Percentiles rank a stretch among this genome's conserved stretches.
Conservation (phyloP, 1,140 invertebrate genomes). For the Stratiolaelaps scimitus region DNA sequence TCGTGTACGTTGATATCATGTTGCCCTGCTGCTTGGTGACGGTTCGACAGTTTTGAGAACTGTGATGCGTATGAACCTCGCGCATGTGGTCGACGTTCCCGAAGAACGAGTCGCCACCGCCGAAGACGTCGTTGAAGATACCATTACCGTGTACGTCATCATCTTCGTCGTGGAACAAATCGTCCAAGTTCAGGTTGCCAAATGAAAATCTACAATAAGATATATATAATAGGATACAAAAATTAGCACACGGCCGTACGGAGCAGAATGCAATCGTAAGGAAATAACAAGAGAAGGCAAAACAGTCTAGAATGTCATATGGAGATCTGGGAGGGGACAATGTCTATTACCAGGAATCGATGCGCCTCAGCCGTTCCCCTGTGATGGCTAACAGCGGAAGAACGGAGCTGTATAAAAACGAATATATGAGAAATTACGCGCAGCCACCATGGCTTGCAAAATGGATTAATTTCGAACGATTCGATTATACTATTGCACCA, state of each 20-base stretch:
- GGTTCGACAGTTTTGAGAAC: slow-evolving; percentile 33
- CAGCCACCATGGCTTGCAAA: too few species aligned
- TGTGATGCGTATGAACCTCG: background rate
- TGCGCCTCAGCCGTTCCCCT: too few species aligned
- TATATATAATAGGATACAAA: slow-evolving; percentile 9
- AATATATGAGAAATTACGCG: too few species aligned
- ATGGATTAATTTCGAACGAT: too few species aligned
- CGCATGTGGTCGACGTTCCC: slow-evolving; percentile 31
- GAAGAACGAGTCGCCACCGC: slow-evolving; percentile 36
- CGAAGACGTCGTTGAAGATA: slow-evolving; percentile 30
- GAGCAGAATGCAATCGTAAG: background rate
- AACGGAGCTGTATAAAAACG: too few species aligned
- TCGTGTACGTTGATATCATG: slow-evolving; percentile 43
- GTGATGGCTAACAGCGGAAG: too few species aligned
- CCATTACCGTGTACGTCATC: slow-evolving; percentile 30
- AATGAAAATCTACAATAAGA: background rate
- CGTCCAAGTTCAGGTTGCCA: slow-evolving; percentile 36
- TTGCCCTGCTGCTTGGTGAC: slow-evolving; percentile 43
- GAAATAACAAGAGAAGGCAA: background rate
- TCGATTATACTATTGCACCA: too few species aligned
- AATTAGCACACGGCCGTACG: background rate
- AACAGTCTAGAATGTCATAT: too few species aligned
- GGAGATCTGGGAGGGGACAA: too few species aligned
- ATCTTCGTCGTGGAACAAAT: slow-evolving; percentile 36
- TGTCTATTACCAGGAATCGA: too few species aligned